Base-by-base conservation (phyloP, 64 coral and sea anemone species). In the Acropora tenuis region DNA sequence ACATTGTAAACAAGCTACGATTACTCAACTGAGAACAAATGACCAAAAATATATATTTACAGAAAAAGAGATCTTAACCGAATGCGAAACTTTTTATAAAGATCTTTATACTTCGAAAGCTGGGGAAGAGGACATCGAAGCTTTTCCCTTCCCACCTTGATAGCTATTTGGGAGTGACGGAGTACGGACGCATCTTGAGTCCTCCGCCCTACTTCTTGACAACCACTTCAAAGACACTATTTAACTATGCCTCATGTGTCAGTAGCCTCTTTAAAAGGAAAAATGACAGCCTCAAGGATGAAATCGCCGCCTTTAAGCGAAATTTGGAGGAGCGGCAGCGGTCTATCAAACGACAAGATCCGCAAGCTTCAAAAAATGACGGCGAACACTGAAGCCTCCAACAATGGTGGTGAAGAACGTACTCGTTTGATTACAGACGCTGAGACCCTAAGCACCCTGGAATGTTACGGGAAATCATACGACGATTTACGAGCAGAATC, bases 301-400 rank as follows among this genome's bases (percentile, higher is more conserved):
- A 75, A 75, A 75, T 75, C 13, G 44, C 73, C 44, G 19, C 73
- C 73, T 6, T 75, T 43, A 75, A 75, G 73, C 40, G 44, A 75
- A 75, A 41, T 75, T 42, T 75, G 40, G 73, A 75, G 44, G 73
- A 75, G 40, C 12, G 42, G 8, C 73, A 75, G 30, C 40, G 44
- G 8, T 75, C 73, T 41, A 41, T 44, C 73, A 88, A 40, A 88
- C 69, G 6, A 63, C 59, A 63, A 63, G 59, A 63, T 63, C 59
- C 59, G 10, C 59, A 63, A 55, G 50, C 59, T 63, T 88, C 67
- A 50, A 52, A 74, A n/a, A 88, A 88, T 88, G 85, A 71, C 85
- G 69, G 85, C 85, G 85, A 88, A 88, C 59, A 63, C n/a, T n/a
- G n/a, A n/a, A 63, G 7, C 59, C 50, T 55, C 50, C 50, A 55